Evolutionary conservation across 2,888 invertebrate genomes (phyloP), one percentile per base, ranked within the genome.

Genomic region (Leptopilina myrica): DNA sequence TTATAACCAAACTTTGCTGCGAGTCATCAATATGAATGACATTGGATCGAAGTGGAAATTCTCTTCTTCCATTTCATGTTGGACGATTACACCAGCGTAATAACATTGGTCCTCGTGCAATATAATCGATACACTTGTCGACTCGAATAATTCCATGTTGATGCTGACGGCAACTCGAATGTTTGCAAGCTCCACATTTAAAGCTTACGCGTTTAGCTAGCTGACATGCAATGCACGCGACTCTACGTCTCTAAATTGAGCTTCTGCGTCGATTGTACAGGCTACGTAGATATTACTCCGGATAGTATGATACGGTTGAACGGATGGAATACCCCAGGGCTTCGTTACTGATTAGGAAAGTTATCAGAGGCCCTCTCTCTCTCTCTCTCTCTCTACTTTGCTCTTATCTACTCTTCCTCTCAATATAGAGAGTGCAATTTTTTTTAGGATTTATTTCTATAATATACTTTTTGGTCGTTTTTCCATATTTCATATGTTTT

Each of bases 281-380:
- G 43, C 40, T 66, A 66, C n/a, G 43, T 5, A 46, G 11, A 20
- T 12, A 67, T 12, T 46, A 5, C 7, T 9, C 33, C 20, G 80
- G 82, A 76, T 82, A 80, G 82, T 86, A 86, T 86, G 87, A 87
- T 87, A 73, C 33, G 85, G 83, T 83, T 84, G 82, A 83, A 82
- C 84, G 84, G 83, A 84, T 85, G 84, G 84, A 86, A 88, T 89
- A 85, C 85, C 89, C 83, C 82, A 78, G 84, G 87, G 87, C 84
- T 87, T 85, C 86, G 84, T 86, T 85, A 83, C 83, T 88, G 85
- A 88, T 88, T 88, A 88, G 85, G 85, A 87, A 87, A 89, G 89
- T 87, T 88, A 87, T 83, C 85, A 80, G 83, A 4, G 14, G n/a
- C 81, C 84, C 86, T n/a, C n/a, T n/a, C n/a, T n/a, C n/a, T 77